These are phyloP conservation scores for Boleophthalmus pectinirostris DNA, from an alignment of 2,113 vertebrate species.

Conservation along the genomic window DNA sequence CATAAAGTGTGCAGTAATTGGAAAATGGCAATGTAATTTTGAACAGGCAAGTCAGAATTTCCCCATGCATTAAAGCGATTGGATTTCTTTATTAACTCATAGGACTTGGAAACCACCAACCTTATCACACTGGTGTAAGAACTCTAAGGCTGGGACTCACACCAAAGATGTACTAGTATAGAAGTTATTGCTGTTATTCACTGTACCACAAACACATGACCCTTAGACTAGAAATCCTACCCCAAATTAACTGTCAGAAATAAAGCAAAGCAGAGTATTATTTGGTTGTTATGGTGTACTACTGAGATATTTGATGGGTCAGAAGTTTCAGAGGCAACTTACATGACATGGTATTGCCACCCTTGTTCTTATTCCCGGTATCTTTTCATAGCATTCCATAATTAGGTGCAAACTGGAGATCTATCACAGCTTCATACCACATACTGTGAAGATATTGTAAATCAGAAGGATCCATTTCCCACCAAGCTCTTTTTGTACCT, in stretches of 20 bases:
- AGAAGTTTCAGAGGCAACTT: neutral
- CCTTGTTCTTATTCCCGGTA: slow-evolving; percentile 6
- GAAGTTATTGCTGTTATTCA: neutral
- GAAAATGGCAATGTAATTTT: slow-evolving; percentile 37
- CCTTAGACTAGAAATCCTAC: neutral
- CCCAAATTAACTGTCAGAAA: too few relatives aligned
- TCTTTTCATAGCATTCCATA: neutral
- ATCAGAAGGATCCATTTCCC: slow-evolving; percentile 9
- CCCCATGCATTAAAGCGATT: neutral
- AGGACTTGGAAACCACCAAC: neutral
- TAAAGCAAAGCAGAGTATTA: too few relatives aligned
- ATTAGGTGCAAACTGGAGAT: neutral
- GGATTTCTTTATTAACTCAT: slow-evolving; percentile 4
- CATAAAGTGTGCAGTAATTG: slow-evolving; percentile 36
- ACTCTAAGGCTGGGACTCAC: slow-evolving; percentile 9
- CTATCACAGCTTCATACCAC: neutral
- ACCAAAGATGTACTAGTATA: neutral
- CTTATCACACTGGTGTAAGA: neutral
- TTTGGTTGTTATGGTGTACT: too few relatives aligned
- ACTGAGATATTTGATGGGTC: too few relatives aligned
- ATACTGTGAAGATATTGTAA: slow-evolving; percentile 8
- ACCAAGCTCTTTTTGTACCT: slow-evolving; percentile 13
- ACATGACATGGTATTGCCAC: slow-evolving; percentile 2
- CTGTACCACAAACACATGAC: neutral
- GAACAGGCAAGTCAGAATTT: slow-evolving; percentile 13